These are phyloP conservation scores for Rhegmatorhina hoffmannsi DNA, from an alignment of 2,113 vertebrate species.

Conservation along the genomic window DNA sequence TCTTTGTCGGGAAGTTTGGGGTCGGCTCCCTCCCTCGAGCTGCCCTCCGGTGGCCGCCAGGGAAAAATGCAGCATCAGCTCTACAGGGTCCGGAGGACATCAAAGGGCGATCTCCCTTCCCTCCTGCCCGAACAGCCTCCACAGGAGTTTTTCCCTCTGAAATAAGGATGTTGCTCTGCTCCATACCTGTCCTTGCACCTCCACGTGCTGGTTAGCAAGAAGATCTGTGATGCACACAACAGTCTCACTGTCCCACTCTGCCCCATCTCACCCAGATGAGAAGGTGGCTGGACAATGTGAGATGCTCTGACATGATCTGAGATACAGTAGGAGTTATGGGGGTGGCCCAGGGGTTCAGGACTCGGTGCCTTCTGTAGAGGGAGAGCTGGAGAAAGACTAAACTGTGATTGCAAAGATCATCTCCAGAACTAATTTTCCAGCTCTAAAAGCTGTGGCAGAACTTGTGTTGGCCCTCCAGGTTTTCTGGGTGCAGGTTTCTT, in stretches of 20 bases:
- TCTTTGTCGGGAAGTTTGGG: background rate
- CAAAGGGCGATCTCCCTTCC: background rate
- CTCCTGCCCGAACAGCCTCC: background rate
- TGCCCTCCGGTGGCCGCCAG: conserved; percentile 75
- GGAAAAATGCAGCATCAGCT: conserved; percentile 21
- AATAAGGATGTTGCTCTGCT: background rate
- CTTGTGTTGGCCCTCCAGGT: background rate
- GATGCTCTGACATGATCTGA: background rate
- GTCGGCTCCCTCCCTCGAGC: conserved; percentile 59
- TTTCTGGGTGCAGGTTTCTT: background rate
- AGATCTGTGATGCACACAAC: background rate
- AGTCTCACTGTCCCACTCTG: background rate
- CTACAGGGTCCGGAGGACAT: background rate
- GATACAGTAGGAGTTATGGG: background rate
- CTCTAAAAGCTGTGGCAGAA: background rate
- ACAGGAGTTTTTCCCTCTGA: background rate
- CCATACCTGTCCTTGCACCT: background rate
- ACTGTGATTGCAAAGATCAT: background rate
- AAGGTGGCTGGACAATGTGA: background rate
- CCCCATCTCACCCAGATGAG: fast-evolving
- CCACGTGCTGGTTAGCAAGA: too few relatives aligned
- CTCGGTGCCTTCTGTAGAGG: background rate
- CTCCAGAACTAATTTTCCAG: background rate
- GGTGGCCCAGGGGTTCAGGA: background rate
- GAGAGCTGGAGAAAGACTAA: background rate